Percentiles rank a stretch among this genome's conserved stretches.
Conservation (phyloP, 2,113 vertebrate genomes). For the Gorilla gorilla region DNA sequence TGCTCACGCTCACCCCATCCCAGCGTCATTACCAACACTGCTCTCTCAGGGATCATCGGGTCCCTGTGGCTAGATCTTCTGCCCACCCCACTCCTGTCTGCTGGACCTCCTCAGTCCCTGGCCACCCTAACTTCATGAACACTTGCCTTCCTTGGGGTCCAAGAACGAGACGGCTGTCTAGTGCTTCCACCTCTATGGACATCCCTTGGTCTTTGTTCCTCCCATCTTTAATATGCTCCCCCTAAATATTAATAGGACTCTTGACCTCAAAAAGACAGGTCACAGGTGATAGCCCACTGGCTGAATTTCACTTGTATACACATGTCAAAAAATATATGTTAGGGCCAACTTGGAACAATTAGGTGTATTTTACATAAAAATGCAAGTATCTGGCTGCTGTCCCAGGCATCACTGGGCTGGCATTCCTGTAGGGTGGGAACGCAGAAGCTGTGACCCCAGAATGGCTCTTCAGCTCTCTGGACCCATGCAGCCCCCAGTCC, state of each 20-base stretch:
- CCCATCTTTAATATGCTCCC: neutral
- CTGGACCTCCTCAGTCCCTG: too few species aligned
- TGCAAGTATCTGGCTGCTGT: neutral
- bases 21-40: fast-evolving
- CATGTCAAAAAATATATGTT: too few species aligned
- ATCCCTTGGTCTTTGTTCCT: too few species aligned
- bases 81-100: fast-evolving
- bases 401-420: neutral
- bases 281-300: neutral
- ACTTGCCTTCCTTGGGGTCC: too few species aligned
- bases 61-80: neutral
- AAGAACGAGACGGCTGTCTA: neutral
- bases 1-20: fast-evolving
- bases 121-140: too few species aligned
- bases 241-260: neutral
- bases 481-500: fast-evolving
- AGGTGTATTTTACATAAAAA: neutral
- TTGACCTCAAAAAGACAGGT: neutral
- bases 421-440: fast-evolving
- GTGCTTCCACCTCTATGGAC: neutral
- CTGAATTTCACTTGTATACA: neutral
- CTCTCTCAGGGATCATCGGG: neutral
- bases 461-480: neutral
- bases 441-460: neutral
- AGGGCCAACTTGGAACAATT: neutral